A percentile compares a stretch with the other conserved stretches of the same genome.
phyloP scores from a whole-genome alignment of 2,797 vertebrate species.

The Eospalax fontanierii region DNA sequence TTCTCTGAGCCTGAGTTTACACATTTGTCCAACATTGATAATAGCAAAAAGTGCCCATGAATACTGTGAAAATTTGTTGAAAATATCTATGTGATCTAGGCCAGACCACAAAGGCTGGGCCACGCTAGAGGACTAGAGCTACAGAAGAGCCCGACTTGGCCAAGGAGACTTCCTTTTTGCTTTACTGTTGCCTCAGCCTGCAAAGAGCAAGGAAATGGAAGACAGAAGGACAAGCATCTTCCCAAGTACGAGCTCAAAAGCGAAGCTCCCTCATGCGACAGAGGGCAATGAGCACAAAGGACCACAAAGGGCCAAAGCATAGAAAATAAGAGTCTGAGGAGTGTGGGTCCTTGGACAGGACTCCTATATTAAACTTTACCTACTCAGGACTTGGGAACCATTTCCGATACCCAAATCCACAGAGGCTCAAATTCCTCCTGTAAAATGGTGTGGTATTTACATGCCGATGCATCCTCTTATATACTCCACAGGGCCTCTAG shows the following conservation, averaged over 20 bases:
- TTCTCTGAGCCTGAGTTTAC: constrained; percentile 47
- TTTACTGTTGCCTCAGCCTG: not conserved
- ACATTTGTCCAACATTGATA: constrained; percentile 64
- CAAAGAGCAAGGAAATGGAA: not conserved
- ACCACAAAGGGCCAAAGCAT: no score
- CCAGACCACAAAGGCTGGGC: constrained; percentile 70
- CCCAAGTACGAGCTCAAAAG: not conserved
- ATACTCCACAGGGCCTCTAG: not conserved
- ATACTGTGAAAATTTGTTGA: constrained; percentile 70
- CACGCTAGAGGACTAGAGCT: not conserved
- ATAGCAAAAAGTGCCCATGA: constrained; percentile 38
- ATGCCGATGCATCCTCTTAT: not conserved
- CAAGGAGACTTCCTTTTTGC: not conserved
- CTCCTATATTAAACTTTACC: no score
- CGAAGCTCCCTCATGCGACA: no score
- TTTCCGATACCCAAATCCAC: not conserved
- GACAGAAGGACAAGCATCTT: not conserved
- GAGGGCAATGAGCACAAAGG: no score
- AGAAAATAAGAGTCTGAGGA: no score
- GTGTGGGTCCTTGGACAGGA: no score
- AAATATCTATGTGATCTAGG: constrained; percentile 60
- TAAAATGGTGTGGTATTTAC: not conserved
- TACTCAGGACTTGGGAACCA: no score
- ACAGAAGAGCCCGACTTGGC: not conserved
- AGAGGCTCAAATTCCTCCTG: not conserved